Conservation (phyloP, 1,140 invertebrate species). For the Oedothorax gibbosus region DNA sequence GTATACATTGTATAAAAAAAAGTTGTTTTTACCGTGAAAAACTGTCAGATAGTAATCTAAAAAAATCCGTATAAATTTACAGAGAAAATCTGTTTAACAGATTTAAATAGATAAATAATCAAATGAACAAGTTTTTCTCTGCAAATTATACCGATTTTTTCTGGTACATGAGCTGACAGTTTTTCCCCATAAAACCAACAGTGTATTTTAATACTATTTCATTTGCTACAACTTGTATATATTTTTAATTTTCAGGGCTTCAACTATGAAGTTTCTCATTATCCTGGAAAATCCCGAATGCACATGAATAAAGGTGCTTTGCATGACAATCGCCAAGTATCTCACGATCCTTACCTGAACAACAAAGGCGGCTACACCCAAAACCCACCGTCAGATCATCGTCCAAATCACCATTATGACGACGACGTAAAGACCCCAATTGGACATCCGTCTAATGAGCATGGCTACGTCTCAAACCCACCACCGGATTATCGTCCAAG, state of each 20-base stretch:
- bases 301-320: constrained; percentile 7
- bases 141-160: too few species aligned
- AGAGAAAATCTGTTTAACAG: too few species aligned
- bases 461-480: background rate
- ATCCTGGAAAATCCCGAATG: constrained; percentile 5
- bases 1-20: too few species aligned
- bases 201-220: too few species aligned
- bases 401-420: background rate
- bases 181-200: background rate
- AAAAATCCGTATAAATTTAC: too few species aligned
- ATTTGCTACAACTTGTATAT: too few species aligned
- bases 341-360: background rate
- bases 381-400: background rate
- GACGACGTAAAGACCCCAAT: background rate
- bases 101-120: too few species aligned
- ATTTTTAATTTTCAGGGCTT: constrained; percentile 16
- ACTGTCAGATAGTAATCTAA: too few species aligned
- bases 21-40: too few species aligned
- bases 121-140: too few species aligned
- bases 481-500: background rate
- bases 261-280: constrained; percentile 30
- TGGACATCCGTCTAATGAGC: background rate
- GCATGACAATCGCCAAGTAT: background rate
- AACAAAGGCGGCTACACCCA: background rate
- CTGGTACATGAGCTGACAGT: too few species aligned